Percentiles rank a stretch among this genome's conserved stretches.
Conservation (phyloP, 2,888 invertebrate species). For the Himalopsyche tibetana region DNA sequence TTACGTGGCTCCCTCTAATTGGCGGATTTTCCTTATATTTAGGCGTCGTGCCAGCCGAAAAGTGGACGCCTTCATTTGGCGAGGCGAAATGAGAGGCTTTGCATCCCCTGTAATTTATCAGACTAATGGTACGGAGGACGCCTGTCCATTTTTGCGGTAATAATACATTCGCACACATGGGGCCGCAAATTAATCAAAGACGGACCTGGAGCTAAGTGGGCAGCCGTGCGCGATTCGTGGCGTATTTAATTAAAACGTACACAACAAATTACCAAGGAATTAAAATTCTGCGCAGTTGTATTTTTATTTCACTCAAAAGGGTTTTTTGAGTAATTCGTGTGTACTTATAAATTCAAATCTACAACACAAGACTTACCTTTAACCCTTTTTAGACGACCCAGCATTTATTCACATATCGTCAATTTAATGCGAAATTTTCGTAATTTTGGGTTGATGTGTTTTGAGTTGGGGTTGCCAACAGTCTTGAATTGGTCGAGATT, state of each 20-base stretch:
- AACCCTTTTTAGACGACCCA: no score
- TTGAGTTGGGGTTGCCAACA: no score
- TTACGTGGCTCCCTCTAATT: constrained; percentile 46
- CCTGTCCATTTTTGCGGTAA: constrained; percentile 29
- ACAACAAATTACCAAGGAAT: constrained; percentile 17
- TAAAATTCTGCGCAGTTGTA: neutral
- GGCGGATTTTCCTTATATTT: constrained; percentile 47
- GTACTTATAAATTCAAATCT: no score
- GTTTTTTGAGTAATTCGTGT: neutral
- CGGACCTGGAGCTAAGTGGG: neutral
- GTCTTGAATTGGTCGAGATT: no score
- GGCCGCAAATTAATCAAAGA: constrained; percentile 23
- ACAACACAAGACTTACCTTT: no score
- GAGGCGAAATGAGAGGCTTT: neutral
- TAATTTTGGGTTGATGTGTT: no score
- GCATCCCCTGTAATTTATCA: constrained; percentile 47
- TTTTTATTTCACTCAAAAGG: neutral
- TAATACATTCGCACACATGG: constrained; percentile 32
- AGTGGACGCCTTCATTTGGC: constrained; percentile 43
- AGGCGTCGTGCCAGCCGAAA: constrained; percentile 1
- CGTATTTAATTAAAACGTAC: constrained; percentile 27
- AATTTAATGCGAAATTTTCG: no score
- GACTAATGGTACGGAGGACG: constrained; percentile 14
- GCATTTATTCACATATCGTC: no score
- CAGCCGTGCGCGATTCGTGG: neutral